Conservation (phyloP, 2,888 invertebrate genomes). For the Polymixis lichenea region DNA sequence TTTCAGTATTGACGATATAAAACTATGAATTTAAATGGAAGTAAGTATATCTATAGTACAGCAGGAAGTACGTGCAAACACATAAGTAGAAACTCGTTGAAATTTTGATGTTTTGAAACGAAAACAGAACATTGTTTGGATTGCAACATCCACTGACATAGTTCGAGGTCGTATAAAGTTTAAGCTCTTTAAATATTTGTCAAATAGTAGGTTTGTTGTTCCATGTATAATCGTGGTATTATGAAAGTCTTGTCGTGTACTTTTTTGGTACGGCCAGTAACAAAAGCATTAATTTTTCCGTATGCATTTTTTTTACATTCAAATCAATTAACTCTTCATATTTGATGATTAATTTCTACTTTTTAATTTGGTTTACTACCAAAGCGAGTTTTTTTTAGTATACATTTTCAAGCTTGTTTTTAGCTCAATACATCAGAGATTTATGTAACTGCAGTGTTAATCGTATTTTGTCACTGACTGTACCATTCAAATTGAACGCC, state of each 20-base stretch:
- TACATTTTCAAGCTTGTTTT: too few relatives aligned
- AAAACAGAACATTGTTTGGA: constrained; percentile 15
- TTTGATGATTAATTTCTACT: too few relatives aligned
- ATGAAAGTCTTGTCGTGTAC: neutral
- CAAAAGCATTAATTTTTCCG: too few relatives aligned
- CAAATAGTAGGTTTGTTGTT: constrained; percentile 27
- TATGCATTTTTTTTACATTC: too few relatives aligned
- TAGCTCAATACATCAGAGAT: neutral
- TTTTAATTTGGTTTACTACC: too few relatives aligned
- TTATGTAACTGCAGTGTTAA: neutral
- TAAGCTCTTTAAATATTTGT: constrained; percentile 15
- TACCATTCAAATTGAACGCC: neutral
- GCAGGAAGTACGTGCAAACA: constrained; percentile 16
- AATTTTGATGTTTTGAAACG: constrained; percentile 31
- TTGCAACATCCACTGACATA: neutral
- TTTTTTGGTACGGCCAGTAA: neutral
- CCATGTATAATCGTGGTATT: neutral
- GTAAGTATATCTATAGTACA: neutral
- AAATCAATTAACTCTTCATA: too few relatives aligned
- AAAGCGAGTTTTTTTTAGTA: too few relatives aligned
- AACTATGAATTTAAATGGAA: constrained; percentile 18
- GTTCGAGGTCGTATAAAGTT: constrained; percentile 20
- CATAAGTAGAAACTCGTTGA: constrained; percentile 25
- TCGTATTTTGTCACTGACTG: neutral
- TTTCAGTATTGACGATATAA: constrained; percentile 7